These are phyloP conservation scores for Magallana ariakensis DNA, from an alignment of 1,140 invertebrate species.

Conservation along the genomic window DNA sequence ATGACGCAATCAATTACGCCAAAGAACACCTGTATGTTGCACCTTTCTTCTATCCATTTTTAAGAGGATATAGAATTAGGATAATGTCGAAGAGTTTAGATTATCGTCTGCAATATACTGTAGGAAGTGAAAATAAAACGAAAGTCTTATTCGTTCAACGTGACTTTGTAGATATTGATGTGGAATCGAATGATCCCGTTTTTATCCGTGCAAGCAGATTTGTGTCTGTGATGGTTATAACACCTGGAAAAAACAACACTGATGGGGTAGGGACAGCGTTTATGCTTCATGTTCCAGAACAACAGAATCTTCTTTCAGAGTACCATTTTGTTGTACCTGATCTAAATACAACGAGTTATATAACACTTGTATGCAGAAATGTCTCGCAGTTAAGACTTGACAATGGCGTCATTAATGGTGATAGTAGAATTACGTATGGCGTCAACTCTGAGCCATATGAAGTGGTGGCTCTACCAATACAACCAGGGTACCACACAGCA, in stretches of 20 bases:
- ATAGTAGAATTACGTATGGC: not conserved
- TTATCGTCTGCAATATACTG: not conserved
- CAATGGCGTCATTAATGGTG: not conserved
- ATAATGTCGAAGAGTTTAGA: not conserved
- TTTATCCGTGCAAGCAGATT: conserved; percentile 3
- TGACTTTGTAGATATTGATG: conserved; percentile 13
- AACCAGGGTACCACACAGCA: not conserved
- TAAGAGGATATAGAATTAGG: conserved; percentile 16
- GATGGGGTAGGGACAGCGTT: conserved; percentile 9
- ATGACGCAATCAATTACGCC: not conserved
- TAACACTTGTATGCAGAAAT: not conserved
- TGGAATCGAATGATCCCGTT: conserved; percentile 18
- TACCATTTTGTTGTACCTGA: conserved; percentile 24
- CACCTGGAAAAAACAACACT: conserved; percentile 18
- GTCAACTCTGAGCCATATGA: not conserved
- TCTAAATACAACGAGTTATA: not conserved
- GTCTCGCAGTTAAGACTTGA: conserved; percentile 9
- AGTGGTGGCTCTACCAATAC: not conserved
- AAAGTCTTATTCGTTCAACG: conserved; percentile 3
- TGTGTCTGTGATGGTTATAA: not conserved
- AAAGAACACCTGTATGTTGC: not conserved
- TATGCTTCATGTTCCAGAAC: conserved; percentile 16
- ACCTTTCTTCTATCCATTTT: not conserved
- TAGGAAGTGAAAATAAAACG: not conserved
- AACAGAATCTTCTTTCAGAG: not conserved